phyloP scores from a whole-genome alignment of 2,113 vertebrate species.

The Dipodomys merriami region DNA sequence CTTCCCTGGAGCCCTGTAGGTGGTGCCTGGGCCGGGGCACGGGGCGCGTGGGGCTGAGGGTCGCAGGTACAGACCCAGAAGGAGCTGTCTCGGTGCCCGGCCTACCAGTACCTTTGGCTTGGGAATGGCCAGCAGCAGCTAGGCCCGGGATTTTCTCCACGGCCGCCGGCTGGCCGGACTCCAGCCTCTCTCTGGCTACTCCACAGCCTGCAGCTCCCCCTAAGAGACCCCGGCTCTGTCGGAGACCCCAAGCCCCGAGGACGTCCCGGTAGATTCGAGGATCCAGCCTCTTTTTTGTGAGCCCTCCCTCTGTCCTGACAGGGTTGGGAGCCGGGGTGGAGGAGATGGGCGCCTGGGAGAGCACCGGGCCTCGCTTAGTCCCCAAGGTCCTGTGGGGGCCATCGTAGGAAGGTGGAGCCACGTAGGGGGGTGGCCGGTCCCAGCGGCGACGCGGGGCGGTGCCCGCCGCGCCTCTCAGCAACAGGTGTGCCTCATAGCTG shows the following conservation, averaged over 20 bases:
- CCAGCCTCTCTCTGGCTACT: slow-evolving; percentile 16
- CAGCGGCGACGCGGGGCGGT: slow-evolving; percentile 70
- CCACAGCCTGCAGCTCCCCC: slow-evolving; percentile 65
- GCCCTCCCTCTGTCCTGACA: slow-evolving; percentile 64
- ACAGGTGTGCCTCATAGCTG: slow-evolving; percentile 85
- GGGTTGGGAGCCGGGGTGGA: background rate
- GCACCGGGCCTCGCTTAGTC: slow-evolving; percentile 45
- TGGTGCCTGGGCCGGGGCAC: slow-evolving; percentile 63
- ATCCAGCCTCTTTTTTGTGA: slow-evolving; percentile 70
- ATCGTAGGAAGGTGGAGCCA: slow-evolving; percentile 91
- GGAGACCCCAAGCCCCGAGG: slow-evolving; percentile 76
- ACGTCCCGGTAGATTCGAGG: slow-evolving; percentile 78
- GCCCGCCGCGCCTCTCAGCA: slow-evolving; percentile 75
- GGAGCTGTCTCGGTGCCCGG: background rate
- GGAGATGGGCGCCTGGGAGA: background rate
- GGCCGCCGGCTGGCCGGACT: background rate
- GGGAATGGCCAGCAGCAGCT: slow-evolving; percentile 14
- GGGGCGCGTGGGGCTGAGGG: slow-evolving; percentile 22
- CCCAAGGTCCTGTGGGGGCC: slow-evolving; percentile 84
- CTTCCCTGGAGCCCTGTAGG: slow-evolving; percentile 45
- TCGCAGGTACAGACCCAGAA: background rate
- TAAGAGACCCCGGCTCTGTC: slow-evolving; percentile 71
- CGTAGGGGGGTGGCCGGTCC: slow-evolving; percentile 90
- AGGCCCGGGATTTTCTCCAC: slow-evolving; percentile 37
- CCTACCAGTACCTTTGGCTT: background rate